A percentile compares a stretch with the other conserved stretches of the same genome.
phyloP scores from a whole-genome alignment of 2,797 vertebrate genomes.

The Trichosurus vulpecula region DNA sequence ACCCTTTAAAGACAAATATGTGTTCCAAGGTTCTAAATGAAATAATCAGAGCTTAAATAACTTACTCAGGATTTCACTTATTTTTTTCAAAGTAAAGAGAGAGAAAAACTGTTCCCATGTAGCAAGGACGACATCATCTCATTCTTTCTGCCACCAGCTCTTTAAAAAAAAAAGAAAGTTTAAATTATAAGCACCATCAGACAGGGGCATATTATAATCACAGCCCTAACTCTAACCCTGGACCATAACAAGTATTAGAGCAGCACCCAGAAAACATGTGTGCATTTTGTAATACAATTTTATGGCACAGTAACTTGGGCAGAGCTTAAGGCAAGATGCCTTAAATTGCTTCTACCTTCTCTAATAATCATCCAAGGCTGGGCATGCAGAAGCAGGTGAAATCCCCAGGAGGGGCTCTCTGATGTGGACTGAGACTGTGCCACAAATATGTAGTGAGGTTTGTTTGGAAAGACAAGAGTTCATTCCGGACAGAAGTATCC shows the following conservation, averaged over 20 bases:
- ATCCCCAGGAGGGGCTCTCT: not conserved
- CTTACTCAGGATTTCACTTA: not conserved
- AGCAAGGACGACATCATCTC: not conserved
- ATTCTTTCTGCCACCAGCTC: not conserved
- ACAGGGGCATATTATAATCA: constrained; percentile 37
- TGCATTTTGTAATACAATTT: not conserved
- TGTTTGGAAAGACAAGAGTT: not conserved
- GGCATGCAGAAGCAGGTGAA: not conserved
- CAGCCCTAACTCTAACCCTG: constrained; percentile 27
- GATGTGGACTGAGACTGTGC: not conserved
- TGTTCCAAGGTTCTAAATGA: constrained; percentile 34
- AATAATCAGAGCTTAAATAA: constrained; percentile 34
- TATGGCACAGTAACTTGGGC: not conserved
- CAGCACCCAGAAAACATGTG: not conserved
- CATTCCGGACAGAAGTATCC: not conserved
- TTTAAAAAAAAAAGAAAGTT: not conserved
- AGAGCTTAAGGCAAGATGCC: not conserved
- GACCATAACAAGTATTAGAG: constrained; percentile 10
- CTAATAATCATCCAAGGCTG: not conserved
- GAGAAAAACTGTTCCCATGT: not conserved
- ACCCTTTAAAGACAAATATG: not conserved
- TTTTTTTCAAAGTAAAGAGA: constrained; percentile 26
- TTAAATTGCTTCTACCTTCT: not conserved
- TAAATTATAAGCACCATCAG: constrained; percentile 55
- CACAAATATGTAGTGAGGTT: not conserved